Percentiles rank a stretch among this genome's conserved stretches.
Evolutionary conservation across 2,888 invertebrate genomes (phyloP).

Genomic region (Listrodromus nycthemerus): DNA sequence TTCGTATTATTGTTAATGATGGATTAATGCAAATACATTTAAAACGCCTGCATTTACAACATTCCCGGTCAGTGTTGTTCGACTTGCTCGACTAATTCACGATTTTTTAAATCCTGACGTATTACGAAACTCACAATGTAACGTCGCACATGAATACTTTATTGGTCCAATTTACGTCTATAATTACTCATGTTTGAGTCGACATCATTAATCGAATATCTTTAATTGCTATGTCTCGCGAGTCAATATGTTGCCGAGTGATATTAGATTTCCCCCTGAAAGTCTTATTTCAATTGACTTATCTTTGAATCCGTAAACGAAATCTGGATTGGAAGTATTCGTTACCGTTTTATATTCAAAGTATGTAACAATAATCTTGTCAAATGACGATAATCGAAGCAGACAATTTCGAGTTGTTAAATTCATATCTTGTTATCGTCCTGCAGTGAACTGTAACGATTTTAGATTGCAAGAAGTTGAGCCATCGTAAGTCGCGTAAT

Average conservation of each 20-base stretch:
- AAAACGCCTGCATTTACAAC: neutral
- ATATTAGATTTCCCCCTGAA: neutral
- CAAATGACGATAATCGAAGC: neutral
- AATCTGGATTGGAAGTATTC: neutral
- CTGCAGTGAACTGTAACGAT: conserved; percentile 38
- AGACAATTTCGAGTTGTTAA: neutral
- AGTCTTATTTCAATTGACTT: neutral
- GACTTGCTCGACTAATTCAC: neutral
- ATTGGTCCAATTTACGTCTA: neutral
- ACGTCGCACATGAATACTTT: neutral
- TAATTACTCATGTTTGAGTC: neutral
- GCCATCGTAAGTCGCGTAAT: conserved; percentile 44
- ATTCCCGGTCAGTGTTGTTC: conserved; percentile 9
- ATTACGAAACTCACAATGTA: neutral
- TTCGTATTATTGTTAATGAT: neutral
- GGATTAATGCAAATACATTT: conserved; percentile 20
- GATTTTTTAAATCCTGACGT: neutral
- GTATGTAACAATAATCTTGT: neutral
- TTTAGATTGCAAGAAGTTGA: conserved; percentile 46
- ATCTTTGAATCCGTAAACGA: neutral
- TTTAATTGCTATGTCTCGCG: neutral
- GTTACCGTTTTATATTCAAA: neutral
- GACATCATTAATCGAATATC: neutral
- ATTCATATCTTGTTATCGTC: neutral
- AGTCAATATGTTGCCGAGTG: neutral